These are phyloP conservation scores for Anorthoa munda DNA, from an alignment of 2,888 invertebrate genomes.

Conservation along the genomic window DNA sequence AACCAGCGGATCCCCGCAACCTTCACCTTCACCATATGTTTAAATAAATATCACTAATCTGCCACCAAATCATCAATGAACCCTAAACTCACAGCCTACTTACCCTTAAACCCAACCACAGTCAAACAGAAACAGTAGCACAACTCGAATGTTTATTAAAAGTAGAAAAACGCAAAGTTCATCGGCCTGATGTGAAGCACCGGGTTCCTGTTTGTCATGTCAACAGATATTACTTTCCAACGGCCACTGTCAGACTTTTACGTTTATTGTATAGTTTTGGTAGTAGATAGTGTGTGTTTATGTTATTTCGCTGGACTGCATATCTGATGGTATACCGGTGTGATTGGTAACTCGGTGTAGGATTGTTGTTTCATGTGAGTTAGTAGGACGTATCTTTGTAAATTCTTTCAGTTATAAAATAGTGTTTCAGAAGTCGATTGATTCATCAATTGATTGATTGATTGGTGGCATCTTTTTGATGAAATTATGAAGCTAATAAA, in stretches of 20 bases:
- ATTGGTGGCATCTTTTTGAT: too few species aligned
- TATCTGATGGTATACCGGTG: not conserved
- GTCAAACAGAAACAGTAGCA: conserved; percentile 26
- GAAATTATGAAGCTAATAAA: too few species aligned
- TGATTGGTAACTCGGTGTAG: conserved; percentile 10
- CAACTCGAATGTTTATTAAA: conserved; percentile 51
- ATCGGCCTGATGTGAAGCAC: conserved; percentile 69
- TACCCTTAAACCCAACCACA: conserved; percentile 14
- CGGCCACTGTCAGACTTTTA: conserved; percentile 46
- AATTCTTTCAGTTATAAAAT: not conserved
- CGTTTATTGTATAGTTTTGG: conserved; percentile 39
- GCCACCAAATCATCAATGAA: not conserved
- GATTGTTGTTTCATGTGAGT: conserved; percentile 10
- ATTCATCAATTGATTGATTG: too few species aligned
- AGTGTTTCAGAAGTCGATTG: too few species aligned
- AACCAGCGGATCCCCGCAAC: too few species aligned
- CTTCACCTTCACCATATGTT: too few species aligned
- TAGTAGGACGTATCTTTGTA: not conserved
- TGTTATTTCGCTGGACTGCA: conserved; percentile 21
- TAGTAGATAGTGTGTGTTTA: conserved; percentile 18
- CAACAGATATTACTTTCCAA: conserved; percentile 72
- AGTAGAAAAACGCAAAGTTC: conserved; percentile 68
- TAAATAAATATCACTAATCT: not conserved
- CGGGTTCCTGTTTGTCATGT: conserved; percentile 73
- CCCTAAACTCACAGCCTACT: not conserved